Percentiles rank a stretch among this genome's conserved stretches.
Conservation (phyloP, 2,113 vertebrate species). For the Nicator chloris region DNA sequence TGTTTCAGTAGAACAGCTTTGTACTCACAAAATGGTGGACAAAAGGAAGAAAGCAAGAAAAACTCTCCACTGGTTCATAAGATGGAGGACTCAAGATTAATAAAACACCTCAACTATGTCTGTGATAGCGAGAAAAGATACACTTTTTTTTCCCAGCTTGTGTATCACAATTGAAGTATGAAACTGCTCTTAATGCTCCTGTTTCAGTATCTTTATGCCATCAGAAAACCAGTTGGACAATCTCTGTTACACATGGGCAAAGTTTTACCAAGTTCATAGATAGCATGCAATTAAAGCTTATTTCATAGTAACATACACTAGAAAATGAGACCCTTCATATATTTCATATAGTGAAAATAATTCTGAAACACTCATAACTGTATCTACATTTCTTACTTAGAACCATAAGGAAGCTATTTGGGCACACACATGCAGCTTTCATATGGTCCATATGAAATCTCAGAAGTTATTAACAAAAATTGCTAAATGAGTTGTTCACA, state of each 20-base stretch:
- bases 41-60: background rate
- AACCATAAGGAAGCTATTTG: background rate
- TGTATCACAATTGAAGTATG: background rate
- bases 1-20: background rate
- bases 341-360: background rate
- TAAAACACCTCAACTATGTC: background rate
- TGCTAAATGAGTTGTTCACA: background rate
- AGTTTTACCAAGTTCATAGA: background rate
- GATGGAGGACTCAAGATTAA: background rate
- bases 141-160: background rate
- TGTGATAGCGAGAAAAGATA: background rate
- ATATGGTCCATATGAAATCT: background rate
- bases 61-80: background rate
- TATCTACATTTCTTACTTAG: background rate
- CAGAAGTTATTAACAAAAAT: background rate
- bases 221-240: background rate
- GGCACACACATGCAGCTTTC: background rate
- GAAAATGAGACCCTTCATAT: background rate
- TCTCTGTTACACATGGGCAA: background rate
- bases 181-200: background rate
- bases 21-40: background rate
- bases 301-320: background rate
- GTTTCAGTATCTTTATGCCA: background rate
- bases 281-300: background rate
- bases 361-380: background rate